Base-by-base conservation (phyloP, 1,140 invertebrate species). In the Polyergus mexicanus region DNA sequence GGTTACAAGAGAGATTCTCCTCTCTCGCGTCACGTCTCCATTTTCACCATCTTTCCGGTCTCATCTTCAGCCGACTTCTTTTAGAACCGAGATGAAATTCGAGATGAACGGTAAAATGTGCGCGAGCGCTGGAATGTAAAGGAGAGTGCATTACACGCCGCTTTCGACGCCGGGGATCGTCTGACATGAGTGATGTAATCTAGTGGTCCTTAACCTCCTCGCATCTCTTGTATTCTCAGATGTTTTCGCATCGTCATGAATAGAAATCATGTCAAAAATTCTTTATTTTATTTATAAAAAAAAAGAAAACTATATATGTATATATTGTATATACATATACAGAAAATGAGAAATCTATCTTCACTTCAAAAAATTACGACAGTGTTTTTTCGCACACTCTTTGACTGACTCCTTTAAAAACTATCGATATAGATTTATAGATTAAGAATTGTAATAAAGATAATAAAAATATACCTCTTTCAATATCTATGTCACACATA, bases 181-280 rank as follows among this genome's bases (percentile, higher is more conserved):
- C 22, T 58, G 35, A n/a, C n/a, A n/a, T n/a, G n/a, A n/a, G 44
- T 83, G 78, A 83, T 74, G 78, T 74, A 74, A 83, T 83, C 78
- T 69, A 74, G 56, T 83, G 68, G 68, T 83, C 54, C 68, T 83
- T 69, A 69, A 56, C 68, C 41, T 22, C 44, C 38, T n/a, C 35
- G n/a, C 41, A n/a, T 66, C 63, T 68, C n/a, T 80, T 16, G 32
- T 32, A 68, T 68, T 78, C 51, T 72, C 38, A 60, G 13, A 69
- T 62, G 54, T 44, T 74, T 10, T 62, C 51, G n/a, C 66, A 7
- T 35, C 51, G 19, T 32, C 54, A 10, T 35, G 22, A 76, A 19
- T 7, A 19, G 16, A 62, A 32, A 22, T 19, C 8, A 56, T 35
- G 19, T 41, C 35, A 16, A 16, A 16, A 16, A 58, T 58, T 74